Evolutionary conservation across 2,797 vertebrate species (phyloP), one percentile per base, ranked within the genome.

Genomic region (Paratrypauchen microcephalus): DNA sequence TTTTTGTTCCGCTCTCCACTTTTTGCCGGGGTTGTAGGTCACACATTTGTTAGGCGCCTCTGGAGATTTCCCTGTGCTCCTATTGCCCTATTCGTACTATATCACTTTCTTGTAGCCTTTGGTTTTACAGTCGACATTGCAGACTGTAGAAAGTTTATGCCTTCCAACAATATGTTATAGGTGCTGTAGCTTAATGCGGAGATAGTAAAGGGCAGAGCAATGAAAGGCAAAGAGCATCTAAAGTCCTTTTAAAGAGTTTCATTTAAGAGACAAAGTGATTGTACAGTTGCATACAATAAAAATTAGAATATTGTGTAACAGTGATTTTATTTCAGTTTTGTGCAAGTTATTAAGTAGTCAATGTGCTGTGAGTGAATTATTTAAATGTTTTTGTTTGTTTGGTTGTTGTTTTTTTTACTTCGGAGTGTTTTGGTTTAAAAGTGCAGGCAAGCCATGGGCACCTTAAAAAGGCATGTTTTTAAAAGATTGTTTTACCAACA

Each of bases 31-130:
- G 79, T 82, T 83, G 82, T 78, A 88, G 87, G 81, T 88, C 80
- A 84, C 79, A 80, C 73, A 81, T 87, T 87, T 83, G 75, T 84
- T 70, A 72, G 73, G 69, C 21, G 62, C 84, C 88, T 78, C 79
- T 47, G 26, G 81, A 82, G 86, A 81, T 71, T 76, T 81, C 66
- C 39, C 71, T 77, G 74, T 74, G 50, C 81, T 81, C 82, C 68
- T 68, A 77, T 45, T 60, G 68, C 77, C 7, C 47, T 70, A 73
- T 60, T 73, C 62, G 71, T 66, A 75, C 81, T 83, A 67, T 79
- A 88, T 86, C 86, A 87, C 58, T 79, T 65, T 58, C 71, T 68
- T 81, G 83, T 84, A 85, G 84, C 80, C 80, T 85, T 85, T 86
- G 66, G 66, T 89, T 88, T 87, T 83, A 87, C 80, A 74, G 71